Evolutionary conservation across 2,797 vertebrate genomes (phyloP), one percentile per base, ranked within the genome.

Genomic region (Florisuga fusca): DNA sequence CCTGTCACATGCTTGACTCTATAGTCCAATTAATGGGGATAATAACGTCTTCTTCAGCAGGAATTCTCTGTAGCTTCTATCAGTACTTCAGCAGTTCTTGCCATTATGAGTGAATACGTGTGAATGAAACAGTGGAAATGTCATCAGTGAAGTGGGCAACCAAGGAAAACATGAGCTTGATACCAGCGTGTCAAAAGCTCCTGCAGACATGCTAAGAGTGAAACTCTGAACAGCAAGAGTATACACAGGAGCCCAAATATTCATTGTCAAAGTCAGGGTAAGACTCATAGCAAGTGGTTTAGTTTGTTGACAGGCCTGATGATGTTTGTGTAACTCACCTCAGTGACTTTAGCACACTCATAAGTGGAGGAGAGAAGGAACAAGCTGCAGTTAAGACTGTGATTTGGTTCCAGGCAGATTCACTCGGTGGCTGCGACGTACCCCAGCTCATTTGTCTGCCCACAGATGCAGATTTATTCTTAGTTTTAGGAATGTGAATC

Each of bases 391-490:
- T 29, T 12, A 79, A 6, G 57, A 33, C 57, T 85, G 86, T 18
- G 50, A 72, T 55, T 33, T 62, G 27, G 26, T 67, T 68, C 16
- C 31, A 26, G 3, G 23, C 0, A 1, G 50, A 10, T 75, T 10
- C 2, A 1, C n/a, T 75, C 0, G 1, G 64, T 58, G 45, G 67
- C 46, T 88, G 58, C n/a, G 80, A 15, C 6, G 26, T 16, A 11
- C 13, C n/a, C 34, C 58, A 58, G 26, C 5, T 54, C 33, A 26
- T 15, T 7, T 36, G 26, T 45, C 8, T 43, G 27, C 18, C 25
- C 67, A 81, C 86, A 95, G 93, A 79, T 94, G 91, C 76, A 84
- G 31, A 12, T 78, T 95, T 95, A 89, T 92, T 93, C 89, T 83
- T 92, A 85, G 68, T 55, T 87, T 81, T 54, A 85, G 62, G 79